Conservation (phyloP, 2,888 invertebrate species). For the Drosophila rellima region DNA sequence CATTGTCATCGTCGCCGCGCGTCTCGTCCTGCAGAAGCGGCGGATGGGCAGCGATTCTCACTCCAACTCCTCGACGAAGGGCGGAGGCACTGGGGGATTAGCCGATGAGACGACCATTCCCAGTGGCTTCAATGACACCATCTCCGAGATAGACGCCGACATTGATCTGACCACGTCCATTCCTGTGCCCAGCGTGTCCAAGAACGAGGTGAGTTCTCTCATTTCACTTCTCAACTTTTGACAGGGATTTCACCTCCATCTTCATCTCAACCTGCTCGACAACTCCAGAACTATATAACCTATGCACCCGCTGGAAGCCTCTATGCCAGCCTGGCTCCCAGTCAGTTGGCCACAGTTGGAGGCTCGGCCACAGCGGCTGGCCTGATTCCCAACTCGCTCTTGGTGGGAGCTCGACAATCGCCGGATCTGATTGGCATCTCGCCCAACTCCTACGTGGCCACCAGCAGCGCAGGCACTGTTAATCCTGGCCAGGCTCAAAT, state of each 20-base stretch:
- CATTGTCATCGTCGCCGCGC: conserved; percentile 89
- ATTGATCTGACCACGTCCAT: conserved; percentile 89
- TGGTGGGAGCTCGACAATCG: conserved; percentile 81
- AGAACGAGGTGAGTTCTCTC: conserved; percentile 83
- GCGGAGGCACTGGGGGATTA: conserved; percentile 42
- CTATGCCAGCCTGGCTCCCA: conserved; percentile 81
- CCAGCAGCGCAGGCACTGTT: conserved; percentile 44
- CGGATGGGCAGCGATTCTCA: conserved; percentile 86
- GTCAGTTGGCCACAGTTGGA: conserved; percentile 66
- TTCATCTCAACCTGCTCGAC: conserved; percentile 20
- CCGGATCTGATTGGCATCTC: conserved; percentile 84
- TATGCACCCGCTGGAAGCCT: conserved; percentile 83
- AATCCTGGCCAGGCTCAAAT: conserved; percentile 45
- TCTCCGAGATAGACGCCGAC: conserved; percentile 93
- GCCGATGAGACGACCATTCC: conserved; percentile 90
- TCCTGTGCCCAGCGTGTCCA: conserved; percentile 86
- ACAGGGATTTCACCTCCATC: conserved; percentile 6
- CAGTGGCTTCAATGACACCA: conserved; percentile 93
- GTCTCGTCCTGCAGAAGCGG: conserved; percentile 90
- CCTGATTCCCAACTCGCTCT: conserved; percentile 64
- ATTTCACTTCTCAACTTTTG: no score
- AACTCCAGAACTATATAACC: conserved; percentile 83
- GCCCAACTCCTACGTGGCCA: conserved; percentile 74
- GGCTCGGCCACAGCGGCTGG: conserved; percentile 37
- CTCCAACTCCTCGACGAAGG: conserved; percentile 87